Evolutionary conservation across 2,888 invertebrate genomes (phyloP), one percentile per base, ranked within the genome.

Genomic region (Meganola albula): DNA sequence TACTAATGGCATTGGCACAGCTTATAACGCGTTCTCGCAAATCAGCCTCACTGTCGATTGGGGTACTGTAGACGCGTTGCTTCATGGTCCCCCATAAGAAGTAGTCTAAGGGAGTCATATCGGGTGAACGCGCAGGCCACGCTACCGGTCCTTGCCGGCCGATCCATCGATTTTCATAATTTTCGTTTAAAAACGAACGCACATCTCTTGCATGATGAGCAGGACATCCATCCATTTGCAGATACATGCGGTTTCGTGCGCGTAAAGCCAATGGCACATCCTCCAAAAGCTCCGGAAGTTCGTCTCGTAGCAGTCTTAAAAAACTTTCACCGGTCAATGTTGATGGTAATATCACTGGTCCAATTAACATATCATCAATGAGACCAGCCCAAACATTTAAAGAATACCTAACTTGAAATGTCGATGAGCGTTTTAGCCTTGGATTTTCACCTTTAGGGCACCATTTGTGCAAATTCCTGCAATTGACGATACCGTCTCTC

Each of bases 281-380:
- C 16, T 26, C 26, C n/a, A n/a, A n/a, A n/a, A n/a, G n/a, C 16
- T 26, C 26, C 8, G 7, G 7, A 20, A 44, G 27, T 29, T 44
- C 20, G 12, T 44, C 35, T 37, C 23, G 34, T 24, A 44, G 22
- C 31, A 41, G 40, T 22, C 31, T 10, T 12, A 33, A 18, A 22
- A 37, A 34, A 18, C 6, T 25, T 9, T 11, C 9, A 10, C 28
- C 36, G 13, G 25, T 26, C 12, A 34, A 34, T 10, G 12, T 31
- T 9, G 21, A 21, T 23, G 33, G 27, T 9, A 35, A 21, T 10
- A 20, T 26, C 10, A 35, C 14, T 1, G 33, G 35, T 4, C 40
- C 40, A 24, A 40, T 36, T 6, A 39, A 12, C 20, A 32, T n/a
- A 22, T 31, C 18, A 10, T 34, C 13, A 18, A 35, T 16, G 7